These are phyloP conservation scores for Platichthys stellatus DNA, from an alignment of 2,113 vertebrate genomes.

Conservation along the genomic window DNA sequence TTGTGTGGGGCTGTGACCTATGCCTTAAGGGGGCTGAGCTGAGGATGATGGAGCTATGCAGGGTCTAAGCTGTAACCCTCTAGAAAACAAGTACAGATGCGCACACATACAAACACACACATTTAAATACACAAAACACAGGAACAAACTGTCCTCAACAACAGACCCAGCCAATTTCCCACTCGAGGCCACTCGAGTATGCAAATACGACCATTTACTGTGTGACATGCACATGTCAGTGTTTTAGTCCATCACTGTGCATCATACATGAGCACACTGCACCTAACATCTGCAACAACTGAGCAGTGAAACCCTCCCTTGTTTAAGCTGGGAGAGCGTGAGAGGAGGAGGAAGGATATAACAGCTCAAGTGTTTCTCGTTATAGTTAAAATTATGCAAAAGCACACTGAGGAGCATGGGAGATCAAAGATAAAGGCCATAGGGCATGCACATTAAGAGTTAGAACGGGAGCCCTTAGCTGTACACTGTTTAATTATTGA, in stretches of 20 bases:
- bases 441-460: constrained; percentile 79
- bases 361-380: constrained; percentile 67
- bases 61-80: constrained; percentile 22
- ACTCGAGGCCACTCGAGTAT: constrained; percentile 34
- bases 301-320: constrained; percentile 29
- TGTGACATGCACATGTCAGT: constrained; percentile 19
- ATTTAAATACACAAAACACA: not conserved
- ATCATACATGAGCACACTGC: constrained; percentile 27
- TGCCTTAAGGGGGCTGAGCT: constrained; percentile 34
- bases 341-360: constrained; percentile 49
- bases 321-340: constrained; percentile 31
- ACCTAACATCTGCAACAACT: constrained; percentile 35
- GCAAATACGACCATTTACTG: constrained; percentile 40
- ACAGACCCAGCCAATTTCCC: not conserved
- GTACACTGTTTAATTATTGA: constrained; percentile 81
- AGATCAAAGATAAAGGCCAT: constrained; percentile 83
- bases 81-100: constrained; percentile 4
- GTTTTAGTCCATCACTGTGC: constrained; percentile 21
- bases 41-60: constrained; percentile 32
- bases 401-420: constrained; percentile 64
- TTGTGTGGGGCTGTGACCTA: constrained; percentile 40
- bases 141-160: constrained; percentile 21
- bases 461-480: constrained; percentile 76
- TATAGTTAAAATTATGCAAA: constrained; percentile 76
- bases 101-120: not conserved